Percentiles rank a stretch among this genome's conserved stretches.
Evolutionary conservation across 2,797 vertebrate species (phyloP).

Genomic region (Oryzias dopingdopingensis): DNA sequence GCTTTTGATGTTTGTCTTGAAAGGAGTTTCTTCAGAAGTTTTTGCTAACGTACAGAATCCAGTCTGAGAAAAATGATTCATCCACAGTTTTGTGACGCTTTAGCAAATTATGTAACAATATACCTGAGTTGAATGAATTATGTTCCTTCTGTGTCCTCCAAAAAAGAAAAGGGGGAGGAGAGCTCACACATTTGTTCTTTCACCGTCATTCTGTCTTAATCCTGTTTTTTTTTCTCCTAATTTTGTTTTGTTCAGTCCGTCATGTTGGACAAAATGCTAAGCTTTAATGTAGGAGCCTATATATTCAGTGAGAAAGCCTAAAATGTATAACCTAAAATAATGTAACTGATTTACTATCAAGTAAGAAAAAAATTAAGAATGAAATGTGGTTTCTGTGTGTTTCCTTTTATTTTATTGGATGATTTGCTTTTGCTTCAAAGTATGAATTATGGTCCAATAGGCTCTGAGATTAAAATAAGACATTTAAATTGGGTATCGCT

Average conservation of each 20-base stretch:
- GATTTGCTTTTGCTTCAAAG: conserved; percentile 77
- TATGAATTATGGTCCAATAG: conserved; percentile 55
- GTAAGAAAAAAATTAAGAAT: conserved; percentile 71
- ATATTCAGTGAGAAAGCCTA: conserved; percentile 86
- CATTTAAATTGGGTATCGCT: too few relatives aligned
- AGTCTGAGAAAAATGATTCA: conserved; percentile 73
- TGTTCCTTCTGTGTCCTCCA: conserved; percentile 56
- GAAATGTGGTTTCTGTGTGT: conserved; percentile 82
- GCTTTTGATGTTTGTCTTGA: conserved; percentile 54
- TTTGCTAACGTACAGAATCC: conserved; percentile 77
- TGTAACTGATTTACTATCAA: conserved; percentile 79
- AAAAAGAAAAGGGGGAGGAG: conserved; percentile 33
- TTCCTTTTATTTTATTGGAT: conserved; percentile 56
- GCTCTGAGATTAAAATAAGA: conserved; percentile 23
- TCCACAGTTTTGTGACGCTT: conserved; percentile 72
- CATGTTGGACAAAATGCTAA: conserved; percentile 81
- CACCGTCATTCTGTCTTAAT: conserved; percentile 73
- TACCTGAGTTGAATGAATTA: conserved; percentile 65
- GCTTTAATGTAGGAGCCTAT: conserved; percentile 88
- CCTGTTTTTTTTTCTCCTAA: conserved; percentile 35
- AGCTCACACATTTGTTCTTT: conserved; percentile 62
- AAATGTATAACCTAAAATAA: conserved; percentile 82
- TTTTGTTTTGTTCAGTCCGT: conserved; percentile 68
- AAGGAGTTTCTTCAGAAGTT: conserved; percentile 66
- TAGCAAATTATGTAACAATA: conserved; percentile 63